phyloP scores from a whole-genome alignment of 2,888 invertebrate species.

The Cantharis nigra region DNA sequence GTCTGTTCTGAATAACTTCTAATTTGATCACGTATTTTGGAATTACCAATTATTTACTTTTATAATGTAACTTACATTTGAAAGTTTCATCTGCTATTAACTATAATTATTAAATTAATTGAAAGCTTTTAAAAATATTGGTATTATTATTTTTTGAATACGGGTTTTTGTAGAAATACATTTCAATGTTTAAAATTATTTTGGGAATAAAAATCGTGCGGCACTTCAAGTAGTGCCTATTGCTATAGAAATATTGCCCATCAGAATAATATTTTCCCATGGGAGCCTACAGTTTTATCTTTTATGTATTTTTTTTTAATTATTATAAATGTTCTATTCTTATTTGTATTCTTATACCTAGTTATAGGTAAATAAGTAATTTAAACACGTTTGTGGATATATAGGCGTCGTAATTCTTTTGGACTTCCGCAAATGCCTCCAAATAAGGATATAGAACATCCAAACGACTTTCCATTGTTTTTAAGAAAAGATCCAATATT shows the following conservation, averaged over 20 bases:
- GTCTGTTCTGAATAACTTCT: not conserved
- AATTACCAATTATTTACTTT: too few species aligned
- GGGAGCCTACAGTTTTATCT: not conserved
- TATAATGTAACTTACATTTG: too few species aligned
- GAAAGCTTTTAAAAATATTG: not conserved
- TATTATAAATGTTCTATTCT: not conserved
- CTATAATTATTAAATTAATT: too few species aligned
- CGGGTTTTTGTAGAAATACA: not conserved
- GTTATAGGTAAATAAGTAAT: not conserved
- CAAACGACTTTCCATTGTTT: conserved; percentile 71
- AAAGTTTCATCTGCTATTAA: too few species aligned
- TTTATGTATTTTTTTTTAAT: not conserved
- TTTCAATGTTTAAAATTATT: not conserved
- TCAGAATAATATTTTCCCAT: not conserved
- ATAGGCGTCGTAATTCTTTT: conserved; percentile 66
- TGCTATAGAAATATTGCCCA: not conserved
- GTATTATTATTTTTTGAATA: not conserved
- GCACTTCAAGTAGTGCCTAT: not conserved
- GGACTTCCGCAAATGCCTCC: conserved; percentile 63
- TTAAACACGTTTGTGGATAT: not conserved
- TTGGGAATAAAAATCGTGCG: not conserved
- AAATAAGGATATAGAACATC: conserved; percentile 67
- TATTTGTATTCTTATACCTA: not conserved
- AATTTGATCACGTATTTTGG: not conserved
- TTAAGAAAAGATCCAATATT: conserved; percentile 61